Conservation (phyloP, 2,113 vertebrate genomes). For the Gavia stellata region DNA sequence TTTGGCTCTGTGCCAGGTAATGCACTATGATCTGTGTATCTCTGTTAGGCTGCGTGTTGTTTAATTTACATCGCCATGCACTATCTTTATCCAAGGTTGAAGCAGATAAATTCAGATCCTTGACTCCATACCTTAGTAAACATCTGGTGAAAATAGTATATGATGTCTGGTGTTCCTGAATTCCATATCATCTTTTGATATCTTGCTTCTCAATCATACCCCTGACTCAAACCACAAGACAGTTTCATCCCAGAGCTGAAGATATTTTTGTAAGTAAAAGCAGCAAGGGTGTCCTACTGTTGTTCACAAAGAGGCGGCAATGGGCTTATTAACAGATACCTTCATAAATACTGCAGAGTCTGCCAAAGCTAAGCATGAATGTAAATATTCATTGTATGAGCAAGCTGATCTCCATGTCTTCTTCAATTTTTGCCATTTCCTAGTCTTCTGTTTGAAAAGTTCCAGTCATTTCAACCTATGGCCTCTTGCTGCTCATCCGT, state of each 20-base stretch:
- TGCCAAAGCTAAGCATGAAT: background rate
- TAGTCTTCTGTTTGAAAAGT: background rate
- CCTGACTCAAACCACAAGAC: background rate
- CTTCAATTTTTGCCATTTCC: background rate
- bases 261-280: background rate
- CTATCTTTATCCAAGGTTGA: background rate
- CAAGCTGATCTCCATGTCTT: background rate
- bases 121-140: background rate
- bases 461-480: background rate
- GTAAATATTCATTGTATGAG: background rate
- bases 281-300: background rate
- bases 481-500: background rate
- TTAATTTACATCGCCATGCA: background rate
- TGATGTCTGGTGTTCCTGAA: background rate
- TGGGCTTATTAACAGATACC: background rate
- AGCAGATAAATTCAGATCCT: background rate
- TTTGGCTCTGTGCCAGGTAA: background rate
- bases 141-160: background rate
- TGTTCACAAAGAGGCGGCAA: background rate
- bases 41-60: background rate
- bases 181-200: background rate
- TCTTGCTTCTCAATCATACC: background rate
- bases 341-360: background rate
- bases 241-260: background rate
- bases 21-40: background rate